Evolutionary conservation across 2,797 vertebrate genomes (phyloP), one percentile per base, ranked within the genome.

Genomic region (Cetoscarus ocellatus): DNA sequence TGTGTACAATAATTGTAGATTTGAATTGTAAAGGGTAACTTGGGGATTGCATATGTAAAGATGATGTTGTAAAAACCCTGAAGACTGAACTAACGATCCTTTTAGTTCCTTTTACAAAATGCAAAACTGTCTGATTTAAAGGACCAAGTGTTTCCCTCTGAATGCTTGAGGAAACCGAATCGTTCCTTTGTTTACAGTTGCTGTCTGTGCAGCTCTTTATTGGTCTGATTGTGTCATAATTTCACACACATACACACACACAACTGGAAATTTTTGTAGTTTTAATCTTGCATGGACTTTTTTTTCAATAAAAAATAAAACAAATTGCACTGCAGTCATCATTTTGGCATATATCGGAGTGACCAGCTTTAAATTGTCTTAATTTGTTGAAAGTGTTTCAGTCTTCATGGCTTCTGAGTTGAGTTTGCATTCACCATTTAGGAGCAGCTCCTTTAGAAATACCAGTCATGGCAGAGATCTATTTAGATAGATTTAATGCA

Each of bases 151-250:
- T 67, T 75, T 60, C 71, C 8, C 38, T 61, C 60, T 64, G 62
- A 17, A 82, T 35, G 55, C 13, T 68, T 63, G 39, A 76, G 54
- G 55, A 83, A 73, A 81, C 70, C 7, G 57, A 75, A 67, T 63
- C 58, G 60, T 80, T 88, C 39, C 27, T 81, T 86, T 90, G 82
- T 92, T 92, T 89, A 88, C 84, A 89, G 58, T 66, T 83, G 64
- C 76, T 86, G 76, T 34, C 19, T 51, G 8, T 51, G 55, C 79
- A 60, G 74, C 17, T 68, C 57, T 70, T n/a, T 70, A 65, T 72
- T 68, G 14, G 69, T 64, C 44, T 67, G 47, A 60, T 4, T 50
- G 7, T 70, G 58, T 61, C n/a, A 48, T 71, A 38, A 59, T 49
- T 72, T 70, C 42, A 77, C 10, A 50, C n/a, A 49, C 50, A 42